Conservation (phyloP, 1,140 invertebrate species). For the Saxidomus purpurata region DNA sequence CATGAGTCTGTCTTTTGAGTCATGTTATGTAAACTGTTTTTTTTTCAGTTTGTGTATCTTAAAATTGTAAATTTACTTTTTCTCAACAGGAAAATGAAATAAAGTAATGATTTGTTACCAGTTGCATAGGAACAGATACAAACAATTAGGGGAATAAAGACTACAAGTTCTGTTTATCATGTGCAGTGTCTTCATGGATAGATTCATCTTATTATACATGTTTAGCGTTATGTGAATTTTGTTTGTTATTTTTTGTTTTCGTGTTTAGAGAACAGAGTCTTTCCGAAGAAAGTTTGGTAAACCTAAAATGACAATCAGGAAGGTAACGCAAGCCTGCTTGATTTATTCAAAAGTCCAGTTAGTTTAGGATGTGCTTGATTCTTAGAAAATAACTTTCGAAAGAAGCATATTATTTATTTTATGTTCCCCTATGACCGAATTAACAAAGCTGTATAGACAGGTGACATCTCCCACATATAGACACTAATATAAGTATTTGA, state of each 20-base stretch:
- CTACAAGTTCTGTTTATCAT: too few species aligned
- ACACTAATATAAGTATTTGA: neutral
- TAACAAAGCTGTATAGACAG: conserved; percentile 4
- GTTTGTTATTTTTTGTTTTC: neutral
- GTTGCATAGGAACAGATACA: too few species aligned
- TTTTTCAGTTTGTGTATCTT: too few species aligned
- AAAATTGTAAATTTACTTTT: too few species aligned
- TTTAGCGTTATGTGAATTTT: conserved; percentile 18
- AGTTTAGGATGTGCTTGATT: conserved; percentile 38
- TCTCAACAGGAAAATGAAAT: too few species aligned
- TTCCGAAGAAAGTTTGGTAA: conserved; percentile 58
- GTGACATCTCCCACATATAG: neutral
- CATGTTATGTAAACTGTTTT: too few species aligned
- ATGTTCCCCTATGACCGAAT: neutral
- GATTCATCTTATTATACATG: too few species aligned
- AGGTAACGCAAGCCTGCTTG: conserved; percentile 56
- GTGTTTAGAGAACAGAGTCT: conserved; percentile 57
- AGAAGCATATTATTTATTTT: neutral
- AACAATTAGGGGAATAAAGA: too few species aligned
- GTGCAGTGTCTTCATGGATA: too few species aligned
- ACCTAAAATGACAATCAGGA: conserved; percentile 64
- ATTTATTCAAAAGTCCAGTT: neutral
- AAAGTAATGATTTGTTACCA: too few species aligned
- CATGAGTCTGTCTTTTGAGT: neutral
- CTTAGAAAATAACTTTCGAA: neutral